Conservation (phyloP, 2,888 invertebrate genomes). For the Pachydiplax longipennis region DNA sequence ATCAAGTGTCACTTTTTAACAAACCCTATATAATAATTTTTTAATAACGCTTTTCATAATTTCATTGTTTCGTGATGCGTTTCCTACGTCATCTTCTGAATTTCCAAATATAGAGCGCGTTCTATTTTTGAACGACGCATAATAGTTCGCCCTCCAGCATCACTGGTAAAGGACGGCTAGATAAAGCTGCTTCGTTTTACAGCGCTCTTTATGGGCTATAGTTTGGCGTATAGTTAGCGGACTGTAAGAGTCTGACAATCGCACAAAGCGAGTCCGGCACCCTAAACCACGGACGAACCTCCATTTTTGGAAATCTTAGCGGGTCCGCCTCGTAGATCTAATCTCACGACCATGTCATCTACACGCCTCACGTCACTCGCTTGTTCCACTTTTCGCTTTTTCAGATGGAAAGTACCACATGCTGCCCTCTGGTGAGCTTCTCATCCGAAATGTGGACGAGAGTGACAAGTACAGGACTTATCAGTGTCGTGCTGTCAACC, state of each 20-base stretch:
- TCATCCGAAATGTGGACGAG: conserved; percentile 50
- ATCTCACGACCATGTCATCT: not conserved
- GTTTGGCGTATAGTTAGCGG: not conserved
- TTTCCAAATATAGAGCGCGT: too few species aligned
- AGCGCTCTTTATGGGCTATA: not conserved
- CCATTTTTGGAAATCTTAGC: too few species aligned
- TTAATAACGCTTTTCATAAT: too few species aligned
- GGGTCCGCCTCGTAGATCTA: not conserved
- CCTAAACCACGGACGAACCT: not conserved
- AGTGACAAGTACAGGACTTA: conserved; percentile 51
- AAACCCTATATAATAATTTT: too few species aligned
- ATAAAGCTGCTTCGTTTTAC: too few species aligned
- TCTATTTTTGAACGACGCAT: too few species aligned
- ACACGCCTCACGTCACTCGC: not conserved
- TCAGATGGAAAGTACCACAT: conserved; percentile 52
- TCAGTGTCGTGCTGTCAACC: conserved; percentile 51
- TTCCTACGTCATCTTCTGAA: too few species aligned
- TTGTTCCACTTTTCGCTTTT: not conserved
- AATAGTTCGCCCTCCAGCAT: too few species aligned
- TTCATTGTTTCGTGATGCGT: too few species aligned
- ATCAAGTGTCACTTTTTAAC: too few species aligned
- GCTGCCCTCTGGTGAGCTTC: conserved; percentile 52
- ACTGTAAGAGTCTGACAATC: not conserved
- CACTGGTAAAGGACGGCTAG: too few species aligned
- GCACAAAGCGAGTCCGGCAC: not conserved